These are phyloP conservation scores for Metopolophium dirhodum DNA, from an alignment of 1,140 invertebrate species.

Conservation along the genomic window DNA sequence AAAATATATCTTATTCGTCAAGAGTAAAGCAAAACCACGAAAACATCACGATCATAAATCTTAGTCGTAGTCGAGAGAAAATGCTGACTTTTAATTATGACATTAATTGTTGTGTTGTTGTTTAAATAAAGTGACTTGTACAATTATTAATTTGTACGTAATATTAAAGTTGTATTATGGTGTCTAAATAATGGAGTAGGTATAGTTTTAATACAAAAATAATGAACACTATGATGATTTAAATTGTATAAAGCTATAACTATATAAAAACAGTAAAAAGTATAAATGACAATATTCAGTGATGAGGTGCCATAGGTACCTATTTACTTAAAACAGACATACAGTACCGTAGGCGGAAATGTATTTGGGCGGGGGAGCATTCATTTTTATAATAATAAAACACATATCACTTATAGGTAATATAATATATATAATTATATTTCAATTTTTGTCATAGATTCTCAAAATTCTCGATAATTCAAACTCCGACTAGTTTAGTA, in stretches of 20 bases:
- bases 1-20: background rate
- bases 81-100: background rate
- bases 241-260: background rate
- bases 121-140: conserved; percentile 4
- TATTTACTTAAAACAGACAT: background rate
- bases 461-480: too few relatives aligned
- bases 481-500: too few relatives aligned
- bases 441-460: too few relatives aligned
- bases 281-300: background rate
- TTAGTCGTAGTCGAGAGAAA: background rate
- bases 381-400: too few relatives aligned
- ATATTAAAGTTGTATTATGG: background rate
- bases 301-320: too few relatives aligned
- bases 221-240: background rate
- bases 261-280: background rate
- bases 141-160: background rate
- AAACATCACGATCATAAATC: background rate
- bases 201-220: background rate
- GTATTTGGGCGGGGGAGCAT: background rate
- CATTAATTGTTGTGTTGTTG: background rate
- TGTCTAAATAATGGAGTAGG: background rate
- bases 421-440: too few relatives aligned
- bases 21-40: background rate
- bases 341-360: background rate
- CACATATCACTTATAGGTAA: too few relatives aligned